Base-by-base conservation (phyloP, 2,113 vertebrate species). In the Gasterosteus nipponicus region DNA sequence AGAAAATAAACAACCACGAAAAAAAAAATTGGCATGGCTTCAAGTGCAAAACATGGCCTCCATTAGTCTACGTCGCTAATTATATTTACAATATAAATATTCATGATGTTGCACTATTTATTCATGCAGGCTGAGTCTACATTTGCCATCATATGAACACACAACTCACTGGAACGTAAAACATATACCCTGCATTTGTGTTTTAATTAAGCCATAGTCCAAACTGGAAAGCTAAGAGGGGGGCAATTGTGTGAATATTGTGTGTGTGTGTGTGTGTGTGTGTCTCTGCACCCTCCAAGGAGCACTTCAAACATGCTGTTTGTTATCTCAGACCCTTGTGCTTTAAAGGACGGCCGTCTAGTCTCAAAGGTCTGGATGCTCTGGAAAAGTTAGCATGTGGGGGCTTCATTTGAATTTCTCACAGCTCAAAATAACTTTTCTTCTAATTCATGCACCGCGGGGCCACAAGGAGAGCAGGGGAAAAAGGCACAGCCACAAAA, bases 341-440 rank as follows among this genome's bases (percentile, higher is more conserved):
- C 91, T 92, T 91, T 91, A 90, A 26, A 91, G 87, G 90, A 92
- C 82, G 89, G 77, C 90, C 90, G 82, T 89, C 86, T 86, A 88
- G 82, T 93, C 92, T 92, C 92, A 85, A 91, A 92, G 91, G 92
- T 86, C 89, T 87, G 78, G 83, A 84, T 90, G 90, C 88, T 89
- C 87, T 73, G 94, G 94, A 94, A 95, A 93, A 95, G 89, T 94
- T 95, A 93, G 93, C 92, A 93, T 95, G 94, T 91, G 94, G 93
- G 92, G 94, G 93, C 93, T 94, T 95, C 94, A 96, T 96, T 97
- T 96, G 95, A 97, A 98, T 96, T 95, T 96, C 92, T 94, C 95
- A 95, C 91, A 89, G 88, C 94, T 89, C 92, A 94, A 96, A 96
- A 93, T 92, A 94, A 94, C 91, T 93, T 93, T 91, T 88, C 86